These are phyloP conservation scores for Onchidella celtica DNA, from an alignment of 2,888 invertebrate species.

Conservation along the genomic window DNA sequence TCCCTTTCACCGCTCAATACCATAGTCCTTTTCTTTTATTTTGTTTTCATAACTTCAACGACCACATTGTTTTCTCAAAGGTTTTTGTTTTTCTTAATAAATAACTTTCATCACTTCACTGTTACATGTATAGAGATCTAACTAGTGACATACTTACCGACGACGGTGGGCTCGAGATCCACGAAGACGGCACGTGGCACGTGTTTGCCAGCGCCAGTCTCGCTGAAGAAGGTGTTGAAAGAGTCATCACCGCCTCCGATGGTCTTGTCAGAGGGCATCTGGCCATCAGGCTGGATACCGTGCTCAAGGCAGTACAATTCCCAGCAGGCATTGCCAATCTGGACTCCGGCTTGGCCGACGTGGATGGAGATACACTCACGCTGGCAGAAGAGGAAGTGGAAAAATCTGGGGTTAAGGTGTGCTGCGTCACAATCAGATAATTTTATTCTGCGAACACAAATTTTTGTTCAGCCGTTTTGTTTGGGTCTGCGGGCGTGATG, in stretches of 20 bases:
- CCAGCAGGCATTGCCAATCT: slow-evolving; percentile 47
- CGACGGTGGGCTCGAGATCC: slow-evolving; percentile 40
- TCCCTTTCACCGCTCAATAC: too few species aligned
- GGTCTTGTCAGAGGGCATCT: slow-evolving; percentile 32
- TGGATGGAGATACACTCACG: slow-evolving; percentile 48
- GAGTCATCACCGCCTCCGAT: slow-evolving; percentile 45
- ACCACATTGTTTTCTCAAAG: too few species aligned
- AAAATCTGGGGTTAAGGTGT: background rate
- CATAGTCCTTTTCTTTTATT: too few species aligned
- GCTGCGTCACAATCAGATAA: background rate
- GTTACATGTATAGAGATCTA: too few species aligned
- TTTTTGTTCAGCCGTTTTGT: too few species aligned
- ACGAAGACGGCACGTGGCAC: slow-evolving; percentile 47
- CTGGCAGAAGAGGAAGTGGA: background rate
- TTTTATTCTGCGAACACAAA: too few species aligned
- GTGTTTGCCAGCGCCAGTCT: slow-evolving; percentile 49
- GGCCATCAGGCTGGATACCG: slow-evolving; percentile 27
- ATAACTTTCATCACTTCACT: too few species aligned
- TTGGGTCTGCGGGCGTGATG: too few species aligned
- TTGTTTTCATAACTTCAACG: too few species aligned
- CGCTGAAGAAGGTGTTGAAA: slow-evolving; percentile 48
- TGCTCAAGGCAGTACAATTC: slow-evolving; percentile 46
- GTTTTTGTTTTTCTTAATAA: too few species aligned
- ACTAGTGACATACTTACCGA: too few species aligned
- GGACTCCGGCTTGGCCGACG: slow-evolving; percentile 42